phyloP scores from a whole-genome alignment of 2,797 vertebrate genomes.

The Ciconia nigra region DNA sequence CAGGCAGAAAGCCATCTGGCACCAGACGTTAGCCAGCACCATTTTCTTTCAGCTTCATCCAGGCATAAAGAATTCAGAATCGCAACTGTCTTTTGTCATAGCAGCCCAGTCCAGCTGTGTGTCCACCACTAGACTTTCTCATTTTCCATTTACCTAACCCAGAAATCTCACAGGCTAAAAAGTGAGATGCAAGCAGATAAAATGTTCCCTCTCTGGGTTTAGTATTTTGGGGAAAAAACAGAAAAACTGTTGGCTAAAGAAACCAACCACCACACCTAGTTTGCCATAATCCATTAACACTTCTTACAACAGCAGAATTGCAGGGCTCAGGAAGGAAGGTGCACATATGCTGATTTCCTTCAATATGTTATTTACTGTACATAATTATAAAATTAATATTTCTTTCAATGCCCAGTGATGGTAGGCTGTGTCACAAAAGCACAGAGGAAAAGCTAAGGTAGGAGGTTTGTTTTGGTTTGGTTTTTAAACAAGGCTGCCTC shows the following conservation, averaged over 20 bases:
- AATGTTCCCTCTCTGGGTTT: not conserved
- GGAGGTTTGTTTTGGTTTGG: not conserved
- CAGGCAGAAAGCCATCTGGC: not conserved
- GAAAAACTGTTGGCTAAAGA: not conserved
- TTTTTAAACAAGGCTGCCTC: not conserved
- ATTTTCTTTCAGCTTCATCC: conserved; percentile 12
- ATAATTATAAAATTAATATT: not conserved
- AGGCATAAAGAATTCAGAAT: conserved; percentile 11
- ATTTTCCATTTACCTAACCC: not conserved
- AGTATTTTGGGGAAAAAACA: not conserved
- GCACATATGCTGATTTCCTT: fast-evolving
- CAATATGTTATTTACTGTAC: not conserved
- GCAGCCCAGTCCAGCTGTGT: not conserved
- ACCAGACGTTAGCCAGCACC: not conserved
- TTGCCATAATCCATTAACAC: not conserved
- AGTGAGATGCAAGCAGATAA: not conserved
- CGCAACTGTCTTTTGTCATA: not conserved
- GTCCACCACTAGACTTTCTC: not conserved
- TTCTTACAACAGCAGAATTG: not conserved
- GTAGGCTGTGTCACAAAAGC: not conserved
- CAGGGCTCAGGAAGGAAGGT: not conserved
- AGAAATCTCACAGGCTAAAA: not conserved
- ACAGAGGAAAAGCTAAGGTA: not conserved
- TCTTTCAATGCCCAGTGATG: not conserved
- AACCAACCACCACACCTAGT: not conserved